These are phyloP conservation scores for Oryzias sinensis DNA, from an alignment of 2,797 vertebrate genomes.

Conservation along the genomic window DNA sequence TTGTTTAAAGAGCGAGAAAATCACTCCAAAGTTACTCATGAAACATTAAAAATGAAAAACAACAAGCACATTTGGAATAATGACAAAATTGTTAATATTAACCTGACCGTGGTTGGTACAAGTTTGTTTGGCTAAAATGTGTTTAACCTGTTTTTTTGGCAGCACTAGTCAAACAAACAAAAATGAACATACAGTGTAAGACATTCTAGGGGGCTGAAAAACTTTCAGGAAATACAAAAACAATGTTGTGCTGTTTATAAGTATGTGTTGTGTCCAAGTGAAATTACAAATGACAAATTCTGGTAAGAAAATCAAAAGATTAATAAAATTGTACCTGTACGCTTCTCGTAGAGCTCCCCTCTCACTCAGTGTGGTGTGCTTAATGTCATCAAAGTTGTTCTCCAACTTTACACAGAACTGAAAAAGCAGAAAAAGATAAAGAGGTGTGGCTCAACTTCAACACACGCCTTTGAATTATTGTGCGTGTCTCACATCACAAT, in stretches of 20 bases:
- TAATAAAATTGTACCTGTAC: slow-evolving; percentile 44
- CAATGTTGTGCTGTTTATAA: background rate
- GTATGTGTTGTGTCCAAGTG: background rate
- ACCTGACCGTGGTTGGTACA: no score
- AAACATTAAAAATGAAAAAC: no score
- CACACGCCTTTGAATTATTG: background rate
- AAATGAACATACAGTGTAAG: no score
- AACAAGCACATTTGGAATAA: no score
- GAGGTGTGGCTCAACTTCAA: background rate
- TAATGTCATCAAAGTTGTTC: slow-evolving; percentile 95
- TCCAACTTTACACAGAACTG: slow-evolving; percentile 86
- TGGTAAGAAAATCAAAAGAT: background rate
- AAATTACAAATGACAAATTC: background rate
- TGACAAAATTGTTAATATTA: no score
- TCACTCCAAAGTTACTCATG: no score
- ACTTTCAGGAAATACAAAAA: background rate
- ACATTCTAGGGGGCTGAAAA: no score
- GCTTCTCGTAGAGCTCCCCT: slow-evolving; percentile 76
- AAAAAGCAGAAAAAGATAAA: slow-evolving; percentile 1
- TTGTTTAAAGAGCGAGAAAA: background rate
- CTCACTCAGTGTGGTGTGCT: slow-evolving; percentile 89
- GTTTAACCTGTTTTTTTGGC: no score
- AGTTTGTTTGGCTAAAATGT: no score
- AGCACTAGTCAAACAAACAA: no score
- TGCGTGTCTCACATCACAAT: slow-evolving; percentile 80